phyloP scores from a whole-genome alignment of 1,140 invertebrate genomes.

The Druon quercuslanigerum region DNA sequence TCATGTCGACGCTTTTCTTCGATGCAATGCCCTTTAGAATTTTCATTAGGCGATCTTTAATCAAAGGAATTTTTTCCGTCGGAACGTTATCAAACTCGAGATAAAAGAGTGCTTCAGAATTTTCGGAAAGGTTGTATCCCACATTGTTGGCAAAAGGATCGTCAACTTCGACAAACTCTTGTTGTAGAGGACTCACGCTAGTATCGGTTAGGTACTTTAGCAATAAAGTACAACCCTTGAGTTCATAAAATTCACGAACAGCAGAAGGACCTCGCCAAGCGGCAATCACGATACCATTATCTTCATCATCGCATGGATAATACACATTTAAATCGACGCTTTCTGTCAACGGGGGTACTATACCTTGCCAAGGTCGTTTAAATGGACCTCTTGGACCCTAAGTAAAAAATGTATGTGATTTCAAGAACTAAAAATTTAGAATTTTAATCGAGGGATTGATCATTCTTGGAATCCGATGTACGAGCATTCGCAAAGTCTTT shows the following conservation, averaged over 20 bases:
- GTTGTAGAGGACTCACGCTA: slow-evolving; percentile 88
- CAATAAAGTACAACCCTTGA: slow-evolving; percentile 82
- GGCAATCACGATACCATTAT: slow-evolving; percentile 87
- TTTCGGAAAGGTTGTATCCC: slow-evolving; percentile 82
- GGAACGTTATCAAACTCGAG: slow-evolving; percentile 88
- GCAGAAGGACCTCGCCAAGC: slow-evolving; percentile 89
- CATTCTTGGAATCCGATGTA: too few relatives aligned
- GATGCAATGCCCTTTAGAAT: slow-evolving; percentile 77
- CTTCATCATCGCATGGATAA: slow-evolving; percentile 91
- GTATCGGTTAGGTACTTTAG: slow-evolving; percentile 91
- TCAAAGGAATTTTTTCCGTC: slow-evolving; percentile 78
- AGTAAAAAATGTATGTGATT: slow-evolving; percentile 50
- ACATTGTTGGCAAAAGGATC: slow-evolving; percentile 89
- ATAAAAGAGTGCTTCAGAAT: slow-evolving; percentile 82
- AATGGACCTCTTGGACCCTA: slow-evolving; percentile 79
- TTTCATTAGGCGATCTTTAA: slow-evolving; percentile 79
- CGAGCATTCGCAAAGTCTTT: too few relatives aligned
- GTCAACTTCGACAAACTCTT: slow-evolving; percentile 88
- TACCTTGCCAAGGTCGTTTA: slow-evolving; percentile 84
- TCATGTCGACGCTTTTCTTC: slow-evolving; percentile 82
- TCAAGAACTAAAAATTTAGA: slow-evolving; percentile 18
- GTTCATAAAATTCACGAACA: slow-evolving; percentile 76
- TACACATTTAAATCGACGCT: slow-evolving; percentile 75
- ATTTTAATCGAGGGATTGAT: too few relatives aligned
- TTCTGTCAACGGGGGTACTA: slow-evolving; percentile 80